These are phyloP conservation scores for Plebejus melissa DNA, from an alignment of 2,888 invertebrate species.

Conservation along the genomic window DNA sequence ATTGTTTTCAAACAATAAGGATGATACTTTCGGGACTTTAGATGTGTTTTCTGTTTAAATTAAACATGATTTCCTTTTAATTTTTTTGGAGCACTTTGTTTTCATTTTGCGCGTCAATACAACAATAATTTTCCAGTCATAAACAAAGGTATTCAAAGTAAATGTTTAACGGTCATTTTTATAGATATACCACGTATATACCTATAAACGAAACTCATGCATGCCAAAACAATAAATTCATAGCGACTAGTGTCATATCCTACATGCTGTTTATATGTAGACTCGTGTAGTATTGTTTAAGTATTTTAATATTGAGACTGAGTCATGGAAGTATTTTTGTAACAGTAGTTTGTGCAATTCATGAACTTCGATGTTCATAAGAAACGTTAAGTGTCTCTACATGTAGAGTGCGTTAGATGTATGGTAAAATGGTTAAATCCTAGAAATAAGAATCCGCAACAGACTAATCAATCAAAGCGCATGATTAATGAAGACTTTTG, in stretches of 20 bases:
- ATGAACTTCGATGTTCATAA: neutral
- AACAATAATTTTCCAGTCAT: neutral
- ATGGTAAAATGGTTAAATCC: neutral
- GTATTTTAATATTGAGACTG: slow-evolving; percentile 14
- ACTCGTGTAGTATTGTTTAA: slow-evolving; percentile 21
- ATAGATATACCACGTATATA: neutral
- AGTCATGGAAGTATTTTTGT: slow-evolving; percentile 10
- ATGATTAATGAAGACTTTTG: neutral
- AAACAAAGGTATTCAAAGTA: slow-evolving; percentile 8
- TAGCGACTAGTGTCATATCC: neutral
- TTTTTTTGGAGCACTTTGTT: neutral
- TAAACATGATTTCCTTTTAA: neutral
- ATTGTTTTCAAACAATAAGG: too few species aligned
- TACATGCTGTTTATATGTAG: slow-evolving; percentile 17
- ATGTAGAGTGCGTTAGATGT: neutral
- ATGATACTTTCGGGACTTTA: too few species aligned
- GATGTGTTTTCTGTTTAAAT: too few species aligned
- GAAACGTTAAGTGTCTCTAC: neutral
- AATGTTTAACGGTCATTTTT: neutral
- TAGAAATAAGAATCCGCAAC: neutral
- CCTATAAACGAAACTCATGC: slow-evolving; percentile 18
- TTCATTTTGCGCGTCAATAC: neutral
- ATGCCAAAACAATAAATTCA: slow-evolving; percentile 26
- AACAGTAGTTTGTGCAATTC: neutral
- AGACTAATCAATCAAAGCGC: neutral